Percentiles rank a stretch among this genome's conserved stretches.
phyloP scores from a whole-genome alignment of 92 coral and sea anemone species.

The Parazoanthus darwini region DNA sequence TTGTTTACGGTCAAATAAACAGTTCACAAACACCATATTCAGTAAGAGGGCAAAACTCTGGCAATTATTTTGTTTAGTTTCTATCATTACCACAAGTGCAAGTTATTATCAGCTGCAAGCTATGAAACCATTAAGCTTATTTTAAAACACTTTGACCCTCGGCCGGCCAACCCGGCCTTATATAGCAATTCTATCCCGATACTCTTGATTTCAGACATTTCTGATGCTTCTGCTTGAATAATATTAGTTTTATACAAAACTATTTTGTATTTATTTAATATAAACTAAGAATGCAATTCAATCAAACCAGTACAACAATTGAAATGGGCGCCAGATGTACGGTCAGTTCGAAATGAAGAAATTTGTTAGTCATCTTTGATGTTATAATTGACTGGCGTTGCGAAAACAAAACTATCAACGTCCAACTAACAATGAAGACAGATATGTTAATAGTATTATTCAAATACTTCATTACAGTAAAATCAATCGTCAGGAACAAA shows the following conservation, averaged over 20 bases:
- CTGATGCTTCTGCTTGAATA: not conserved
- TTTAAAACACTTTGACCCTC: not conserved
- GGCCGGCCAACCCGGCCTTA: not conserved
- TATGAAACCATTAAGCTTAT: not conserved
- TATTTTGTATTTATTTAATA: too few species aligned
- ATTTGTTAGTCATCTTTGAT: too few species aligned
- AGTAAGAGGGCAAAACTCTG: not conserved
- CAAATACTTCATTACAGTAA: not conserved
- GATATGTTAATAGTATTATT: not conserved
- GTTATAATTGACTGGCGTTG: not conserved
- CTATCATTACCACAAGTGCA: constrained; percentile 8
- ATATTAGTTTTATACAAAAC: not conserved
- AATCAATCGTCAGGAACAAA: not conserved
- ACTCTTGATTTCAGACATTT: not conserved
- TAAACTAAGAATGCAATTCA: too few species aligned
- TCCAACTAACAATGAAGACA: not conserved
- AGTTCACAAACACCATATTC: not conserved
- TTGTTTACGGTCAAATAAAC: not conserved
- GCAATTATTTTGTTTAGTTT: not conserved
- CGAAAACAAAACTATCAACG: not conserved
- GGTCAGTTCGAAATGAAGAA: not conserved
- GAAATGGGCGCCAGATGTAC: not conserved
- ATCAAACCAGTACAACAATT: not conserved
- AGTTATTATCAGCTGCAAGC: not conserved
- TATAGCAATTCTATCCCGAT: constrained; percentile 3